phyloP scores from a whole-genome alignment of 2,113 vertebrate species.

The Siniperca chuatsi region DNA sequence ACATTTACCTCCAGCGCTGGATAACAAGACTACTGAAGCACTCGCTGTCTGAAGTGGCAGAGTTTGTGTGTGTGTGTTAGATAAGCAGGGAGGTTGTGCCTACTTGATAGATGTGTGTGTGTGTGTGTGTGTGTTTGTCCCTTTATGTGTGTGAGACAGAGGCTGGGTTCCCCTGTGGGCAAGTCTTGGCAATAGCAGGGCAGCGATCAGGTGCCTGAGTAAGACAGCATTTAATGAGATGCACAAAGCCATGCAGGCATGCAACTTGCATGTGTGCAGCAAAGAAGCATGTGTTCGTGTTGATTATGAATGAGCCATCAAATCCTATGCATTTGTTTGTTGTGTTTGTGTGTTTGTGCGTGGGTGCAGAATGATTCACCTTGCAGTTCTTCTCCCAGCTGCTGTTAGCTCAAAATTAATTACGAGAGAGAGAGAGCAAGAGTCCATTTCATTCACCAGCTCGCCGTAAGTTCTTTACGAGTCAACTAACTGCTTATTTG shows the following conservation, averaged over 20 bases:
- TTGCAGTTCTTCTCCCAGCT: conserved; percentile 66
- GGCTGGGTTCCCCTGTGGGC: conserved; percentile 4
- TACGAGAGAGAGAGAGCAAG: conserved; percentile 40
- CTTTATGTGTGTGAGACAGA: conserved; percentile 15
- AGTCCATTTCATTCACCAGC: conserved; percentile 48
- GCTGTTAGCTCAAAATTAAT: conserved; percentile 70
- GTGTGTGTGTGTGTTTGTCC: not conserved
- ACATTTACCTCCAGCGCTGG: conserved; percentile 10
- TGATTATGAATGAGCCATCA: conserved; percentile 32
- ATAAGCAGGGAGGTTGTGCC: conserved; percentile 40
- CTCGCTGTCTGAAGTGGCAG: conserved; percentile 12
- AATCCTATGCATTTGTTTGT: conserved; percentile 14
- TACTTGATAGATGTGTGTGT: conserved; percentile 21
- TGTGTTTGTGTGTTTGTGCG: conserved; percentile 35
- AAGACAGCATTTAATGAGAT: conserved; percentile 57
- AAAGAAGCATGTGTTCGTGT: not conserved
- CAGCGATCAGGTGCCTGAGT: conserved; percentile 56
- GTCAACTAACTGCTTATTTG: conserved; percentile 55
- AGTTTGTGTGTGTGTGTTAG: conserved; percentile 41
- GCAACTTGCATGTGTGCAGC: conserved; percentile 32
- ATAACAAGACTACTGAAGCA: conserved; percentile 37
- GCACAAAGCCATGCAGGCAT: conserved; percentile 42
- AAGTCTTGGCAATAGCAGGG: conserved; percentile 52
- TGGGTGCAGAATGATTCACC: conserved; percentile 60
- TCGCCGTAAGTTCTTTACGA: conserved; percentile 62